Percentiles rank a stretch among this genome's conserved stretches.
Conservation (phyloP, 2,797 vertebrate species). For the Anguilla obscura region DNA sequence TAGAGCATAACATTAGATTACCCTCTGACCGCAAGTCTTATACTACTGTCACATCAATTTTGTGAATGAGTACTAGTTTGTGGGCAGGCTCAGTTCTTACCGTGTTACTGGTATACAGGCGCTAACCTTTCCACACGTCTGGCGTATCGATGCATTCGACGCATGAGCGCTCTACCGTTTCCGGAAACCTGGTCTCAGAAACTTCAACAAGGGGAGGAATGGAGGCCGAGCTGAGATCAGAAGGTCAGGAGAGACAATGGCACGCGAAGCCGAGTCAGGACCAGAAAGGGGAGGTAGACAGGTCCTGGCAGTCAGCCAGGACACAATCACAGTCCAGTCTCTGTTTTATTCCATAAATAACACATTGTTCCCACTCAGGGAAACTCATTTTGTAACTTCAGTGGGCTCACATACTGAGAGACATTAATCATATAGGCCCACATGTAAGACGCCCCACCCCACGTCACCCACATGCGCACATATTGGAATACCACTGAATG, state of each 20-base stretch:
- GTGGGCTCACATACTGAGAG: background rate
- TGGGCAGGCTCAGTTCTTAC: background rate
- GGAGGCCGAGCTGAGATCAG: background rate
- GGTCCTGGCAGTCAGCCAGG: background rate
- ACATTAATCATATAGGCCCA: background rate
- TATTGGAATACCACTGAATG: background rate
- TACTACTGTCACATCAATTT: background rate
- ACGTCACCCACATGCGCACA: background rate
- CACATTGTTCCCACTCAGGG: conserved; percentile 10
- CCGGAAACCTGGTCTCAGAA: background rate
- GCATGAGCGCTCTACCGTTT: background rate
- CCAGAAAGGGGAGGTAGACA: background rate
- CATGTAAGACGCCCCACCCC: background rate
- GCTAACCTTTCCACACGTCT: background rate
- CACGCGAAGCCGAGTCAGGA: background rate
- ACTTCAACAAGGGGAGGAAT: background rate
- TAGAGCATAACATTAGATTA: conserved; percentile 17
- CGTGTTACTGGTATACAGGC: background rate
- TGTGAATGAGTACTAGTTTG: conserved; percentile 13
- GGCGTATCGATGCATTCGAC: background rate
- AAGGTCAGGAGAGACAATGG: background rate
- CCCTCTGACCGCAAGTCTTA: background rate
- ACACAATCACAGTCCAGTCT: background rate
- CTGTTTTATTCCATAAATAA: conserved; percentile 25
- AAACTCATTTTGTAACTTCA: background rate